Conservation (phyloP, 2,888 invertebrate species). For the Nycteola revayana region DNA sequence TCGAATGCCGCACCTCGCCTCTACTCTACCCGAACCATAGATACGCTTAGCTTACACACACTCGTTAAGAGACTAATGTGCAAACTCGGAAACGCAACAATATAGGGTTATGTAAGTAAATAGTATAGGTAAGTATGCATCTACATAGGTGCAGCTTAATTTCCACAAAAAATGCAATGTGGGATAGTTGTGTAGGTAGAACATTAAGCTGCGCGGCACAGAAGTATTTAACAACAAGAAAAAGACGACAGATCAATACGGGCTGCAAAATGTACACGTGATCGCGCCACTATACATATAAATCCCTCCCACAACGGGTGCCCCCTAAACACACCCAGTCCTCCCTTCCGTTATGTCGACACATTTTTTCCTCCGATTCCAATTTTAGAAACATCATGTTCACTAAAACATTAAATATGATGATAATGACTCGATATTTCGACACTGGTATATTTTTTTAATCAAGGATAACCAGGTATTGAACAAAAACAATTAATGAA, state of each 20-base stretch:
- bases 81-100: too few species aligned
- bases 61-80: too few species aligned
- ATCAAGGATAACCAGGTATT: too few species aligned
- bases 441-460: too few species aligned
- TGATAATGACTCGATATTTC: too few species aligned
- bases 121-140: not conserved
- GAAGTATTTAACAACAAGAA: slow-evolving; percentile 50
- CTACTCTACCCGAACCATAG: slow-evolving; percentile 31
- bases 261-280: slow-evolving; percentile 80
- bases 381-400: slow-evolving; percentile 31
- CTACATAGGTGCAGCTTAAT: too few species aligned
- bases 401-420: too few species aligned
- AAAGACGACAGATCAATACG: slow-evolving; percentile 67
- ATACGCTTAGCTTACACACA: not conserved
- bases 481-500: too few species aligned
- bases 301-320: slow-evolving; percentile 71
- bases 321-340: slow-evolving; percentile 71
- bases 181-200: not conserved
- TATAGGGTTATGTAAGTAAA: too few species aligned
- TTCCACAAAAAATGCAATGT: not conserved
- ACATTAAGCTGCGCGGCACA: slow-evolving; percentile 7
- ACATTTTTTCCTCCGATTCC: slow-evolving; percentile 56
- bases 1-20: slow-evolving; percentile 58
- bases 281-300: slow-evolving; percentile 78
- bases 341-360: slow-evolving; percentile 62